Base-by-base conservation (phyloP, 2,797 vertebrate species). In the Phrynocephalus forsythii region DNA sequence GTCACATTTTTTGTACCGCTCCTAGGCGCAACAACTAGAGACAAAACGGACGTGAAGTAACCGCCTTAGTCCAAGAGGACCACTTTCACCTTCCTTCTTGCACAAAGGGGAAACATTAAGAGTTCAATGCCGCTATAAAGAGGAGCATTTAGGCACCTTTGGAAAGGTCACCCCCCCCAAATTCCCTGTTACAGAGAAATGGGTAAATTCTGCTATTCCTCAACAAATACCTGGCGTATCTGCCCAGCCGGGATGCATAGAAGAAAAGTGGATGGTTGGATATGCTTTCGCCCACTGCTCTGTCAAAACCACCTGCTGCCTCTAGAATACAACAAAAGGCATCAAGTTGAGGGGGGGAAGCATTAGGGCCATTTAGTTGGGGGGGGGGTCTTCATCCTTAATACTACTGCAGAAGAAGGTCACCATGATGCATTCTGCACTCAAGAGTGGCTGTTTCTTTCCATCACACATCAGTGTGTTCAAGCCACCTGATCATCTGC, bases 191-290 rank as follows among this genome's bases (percentile, higher is more conserved):
- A 22, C 48, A 83, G 5, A 26, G 28, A 30, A 20, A 44, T 48
- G 33, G 7, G 0, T 2, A 20, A 66, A 26, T 82, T 22, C 72
- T 76, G 86, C 24, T 11, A 22, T 86, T 28, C 75, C 18, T 79
- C 44, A 80, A 83, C 44, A 60, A 48, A 84, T 94, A 97, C 97
- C 98, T 95, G 97, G 97, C 11, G 97, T 98, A 94, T 98, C 97
- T 1, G 97, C 97, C 97, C 97, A 98, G 93, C 98, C 97, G 0
- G 98, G 98, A 83, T 98, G 97, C 98, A 97, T 98, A 30, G 95
- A 96, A 0, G 97, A 98, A 94, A 98, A 98, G 93, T 97, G 97
- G 91, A 98, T 93, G 50, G 96, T 96, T 87, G 94, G 96, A 95
- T 98, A 95, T 86, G 95, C 93, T 68, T 92, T 84, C 6, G 97